Conservation (phyloP, 2,888 invertebrate genomes). For the Drosophila pseudotakahashii region DNA sequence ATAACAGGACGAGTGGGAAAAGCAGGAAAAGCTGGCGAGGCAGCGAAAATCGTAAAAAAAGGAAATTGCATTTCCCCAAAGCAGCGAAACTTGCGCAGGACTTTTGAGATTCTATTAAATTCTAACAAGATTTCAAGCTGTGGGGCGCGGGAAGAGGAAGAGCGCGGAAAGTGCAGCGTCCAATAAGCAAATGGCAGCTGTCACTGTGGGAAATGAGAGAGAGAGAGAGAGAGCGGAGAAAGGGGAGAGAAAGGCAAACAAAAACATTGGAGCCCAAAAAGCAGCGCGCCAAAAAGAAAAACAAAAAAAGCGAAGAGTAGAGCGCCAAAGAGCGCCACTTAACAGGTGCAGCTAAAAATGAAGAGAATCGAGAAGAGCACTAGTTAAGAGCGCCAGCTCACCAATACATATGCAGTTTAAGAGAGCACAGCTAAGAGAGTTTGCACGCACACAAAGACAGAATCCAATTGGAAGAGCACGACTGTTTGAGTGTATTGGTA, state of each 20-base stretch:
- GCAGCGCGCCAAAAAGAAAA: slow-evolving; percentile 25
- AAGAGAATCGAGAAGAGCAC: slow-evolving; percentile 12
- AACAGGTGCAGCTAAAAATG: slow-evolving; percentile 52
- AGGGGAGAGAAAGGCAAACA: slow-evolving; percentile 52
- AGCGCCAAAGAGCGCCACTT: slow-evolving; percentile 11
- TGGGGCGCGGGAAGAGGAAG: slow-evolving; percentile 44
- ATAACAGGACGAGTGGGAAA: slow-evolving; percentile 17
- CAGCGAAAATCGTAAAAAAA: slow-evolving; percentile 69
- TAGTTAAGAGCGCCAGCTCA: slow-evolving; percentile 21
- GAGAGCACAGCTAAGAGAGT: slow-evolving; percentile 53
- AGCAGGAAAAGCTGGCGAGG: slow-evolving; percentile 45
- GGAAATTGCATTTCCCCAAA: slow-evolving; percentile 77
- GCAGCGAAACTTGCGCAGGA: slow-evolving; percentile 76
- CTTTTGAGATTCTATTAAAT: slow-evolving; percentile 78
- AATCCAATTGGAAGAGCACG: slow-evolving; percentile 51
- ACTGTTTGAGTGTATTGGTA: slow-evolving; percentile 56
- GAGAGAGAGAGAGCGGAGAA: slow-evolving; percentile 16
- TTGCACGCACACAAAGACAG: slow-evolving; percentile 54
- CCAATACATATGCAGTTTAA: slow-evolving; percentile 67
- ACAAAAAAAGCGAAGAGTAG: slow-evolving; percentile 29
- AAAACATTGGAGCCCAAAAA: slow-evolving; percentile 32
- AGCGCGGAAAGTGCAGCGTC: slow-evolving; percentile 40
- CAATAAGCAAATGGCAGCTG: slow-evolving; percentile 73
- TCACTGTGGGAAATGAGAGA: slow-evolving; percentile 30
- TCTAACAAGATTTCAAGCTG: slow-evolving; percentile 81